Evolutionary conservation across 2,113 vertebrate species (phyloP).

Genomic region (Isichthys henryi): DNA sequence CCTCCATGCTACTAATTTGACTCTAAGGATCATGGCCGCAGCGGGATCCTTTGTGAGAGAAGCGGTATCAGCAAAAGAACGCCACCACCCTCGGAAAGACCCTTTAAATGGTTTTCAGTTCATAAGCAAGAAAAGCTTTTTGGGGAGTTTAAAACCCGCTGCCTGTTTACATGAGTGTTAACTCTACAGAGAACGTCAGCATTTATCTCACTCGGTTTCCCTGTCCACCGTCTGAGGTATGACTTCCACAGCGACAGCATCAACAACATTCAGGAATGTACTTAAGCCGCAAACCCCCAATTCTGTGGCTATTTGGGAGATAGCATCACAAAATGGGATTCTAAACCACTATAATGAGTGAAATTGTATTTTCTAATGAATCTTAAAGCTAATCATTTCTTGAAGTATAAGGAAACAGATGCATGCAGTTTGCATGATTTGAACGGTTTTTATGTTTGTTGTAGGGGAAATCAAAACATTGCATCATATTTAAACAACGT

Average conservation of each 20-base stretch:
- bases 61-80: background rate
- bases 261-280: background rate
- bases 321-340: background rate
- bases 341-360: background rate
- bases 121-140: background rate
- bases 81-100: background rate
- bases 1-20: background rate
- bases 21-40: background rate
- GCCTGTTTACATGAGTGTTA: background rate
- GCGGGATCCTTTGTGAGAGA: background rate
- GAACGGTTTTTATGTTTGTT: background rate
- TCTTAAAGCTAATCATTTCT: background rate
- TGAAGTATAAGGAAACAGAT: background rate
- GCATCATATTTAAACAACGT: slow-evolving; percentile 40
- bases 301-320: background rate
- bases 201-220: background rate
- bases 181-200: background rate
- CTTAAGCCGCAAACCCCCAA: background rate
- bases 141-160: background rate
- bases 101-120: background rate
- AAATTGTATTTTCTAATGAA: background rate
- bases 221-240: background rate
- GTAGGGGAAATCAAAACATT: slow-evolving; percentile 29
- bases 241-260: background rate
- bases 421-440: background rate